A percentile compares a stretch with the other conserved stretches of the same genome.
phyloP scores from a whole-genome alignment of 2,113 vertebrate genomes.

The Laticauda colubrina region DNA sequence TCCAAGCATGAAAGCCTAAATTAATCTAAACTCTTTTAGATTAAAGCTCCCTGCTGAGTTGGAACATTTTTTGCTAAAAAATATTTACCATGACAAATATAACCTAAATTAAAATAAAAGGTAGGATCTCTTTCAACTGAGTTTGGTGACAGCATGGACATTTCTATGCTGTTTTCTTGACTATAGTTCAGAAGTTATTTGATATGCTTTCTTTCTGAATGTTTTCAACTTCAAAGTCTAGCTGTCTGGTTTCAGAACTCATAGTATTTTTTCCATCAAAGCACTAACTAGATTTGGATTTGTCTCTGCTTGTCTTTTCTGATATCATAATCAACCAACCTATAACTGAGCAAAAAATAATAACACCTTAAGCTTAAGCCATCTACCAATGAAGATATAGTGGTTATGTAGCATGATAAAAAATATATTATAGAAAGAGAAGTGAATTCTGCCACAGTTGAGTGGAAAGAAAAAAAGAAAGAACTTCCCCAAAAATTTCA shows the following conservation, averaged over 20 bases:
- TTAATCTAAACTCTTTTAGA: neutral
- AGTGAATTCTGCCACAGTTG: neutral
- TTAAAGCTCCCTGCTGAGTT: neutral
- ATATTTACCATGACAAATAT: neutral
- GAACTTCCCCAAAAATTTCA: neutral
- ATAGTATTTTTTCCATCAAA: neutral
- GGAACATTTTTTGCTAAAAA: neutral
- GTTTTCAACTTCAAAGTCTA: neutral
- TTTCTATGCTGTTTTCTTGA: neutral
- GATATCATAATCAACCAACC: neutral
- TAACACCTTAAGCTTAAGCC: neutral
- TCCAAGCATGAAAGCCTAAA: neutral
- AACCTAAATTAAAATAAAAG: neutral
- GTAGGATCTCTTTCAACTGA: neutral
- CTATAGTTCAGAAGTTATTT: neutral
- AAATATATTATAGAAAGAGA: neutral
- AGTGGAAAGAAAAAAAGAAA: neutral
- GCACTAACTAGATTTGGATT: neutral
- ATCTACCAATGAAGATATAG: neutral
- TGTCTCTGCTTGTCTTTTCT: neutral
- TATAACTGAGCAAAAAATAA: neutral
- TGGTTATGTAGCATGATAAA: neutral
- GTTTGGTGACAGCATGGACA: neutral
- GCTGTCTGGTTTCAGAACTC: neutral
- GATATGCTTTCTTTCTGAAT: neutral